Percentiles rank a stretch among this genome's conserved stretches.
These are phyloP conservation scores for Pemphredon lugubris DNA, from an alignment of 2,888 invertebrate genomes.

Conservation along the genomic window DNA sequence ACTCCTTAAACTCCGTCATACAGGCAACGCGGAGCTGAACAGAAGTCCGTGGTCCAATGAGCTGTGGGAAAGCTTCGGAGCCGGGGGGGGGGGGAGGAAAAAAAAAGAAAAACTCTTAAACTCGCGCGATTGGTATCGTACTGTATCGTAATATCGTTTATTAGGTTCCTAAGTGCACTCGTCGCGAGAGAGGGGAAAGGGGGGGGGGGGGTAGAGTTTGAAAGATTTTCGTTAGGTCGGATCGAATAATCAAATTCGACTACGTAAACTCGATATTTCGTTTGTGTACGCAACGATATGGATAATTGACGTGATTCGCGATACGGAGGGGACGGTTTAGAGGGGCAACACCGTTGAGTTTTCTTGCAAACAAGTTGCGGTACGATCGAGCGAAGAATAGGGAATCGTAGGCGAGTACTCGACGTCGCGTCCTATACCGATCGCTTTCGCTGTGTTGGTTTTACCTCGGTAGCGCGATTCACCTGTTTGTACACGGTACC, in stretches of 20 bases:
- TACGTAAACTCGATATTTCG: too few relatives aligned
- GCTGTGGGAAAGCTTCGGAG: conserved; percentile 36
- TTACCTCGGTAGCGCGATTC: conserved; percentile 8
- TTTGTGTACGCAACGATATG: too few relatives aligned
- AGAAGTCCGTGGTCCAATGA: conserved; percentile 39
- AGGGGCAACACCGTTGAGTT: too few relatives aligned
- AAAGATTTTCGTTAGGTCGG: neutral
- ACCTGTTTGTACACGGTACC: neutral
- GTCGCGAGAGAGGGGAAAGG: conserved; percentile 32
- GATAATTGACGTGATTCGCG: too few relatives aligned
- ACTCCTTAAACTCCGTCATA: conserved; percentile 56
- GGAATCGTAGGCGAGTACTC: too few relatives aligned
- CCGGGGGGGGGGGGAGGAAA: conserved; percentile 23
- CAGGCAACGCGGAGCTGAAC: conserved; percentile 5
- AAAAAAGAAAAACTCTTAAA: too few relatives aligned
- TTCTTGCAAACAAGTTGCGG: too few relatives aligned
- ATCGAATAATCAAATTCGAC: too few relatives aligned
- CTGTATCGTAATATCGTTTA: conserved; percentile 63
- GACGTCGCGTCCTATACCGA: too few relatives aligned
- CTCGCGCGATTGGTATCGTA: conserved; percentile 18
- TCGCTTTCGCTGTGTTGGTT: conserved; percentile 1
- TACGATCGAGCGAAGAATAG: too few relatives aligned
- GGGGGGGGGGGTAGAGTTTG: neutral
- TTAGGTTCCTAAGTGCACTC: conserved; percentile 62
- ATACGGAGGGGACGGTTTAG: too few relatives aligned